Conservation (phyloP, 2,797 vertebrate species). For the Leuciscus waleckii region DNA sequence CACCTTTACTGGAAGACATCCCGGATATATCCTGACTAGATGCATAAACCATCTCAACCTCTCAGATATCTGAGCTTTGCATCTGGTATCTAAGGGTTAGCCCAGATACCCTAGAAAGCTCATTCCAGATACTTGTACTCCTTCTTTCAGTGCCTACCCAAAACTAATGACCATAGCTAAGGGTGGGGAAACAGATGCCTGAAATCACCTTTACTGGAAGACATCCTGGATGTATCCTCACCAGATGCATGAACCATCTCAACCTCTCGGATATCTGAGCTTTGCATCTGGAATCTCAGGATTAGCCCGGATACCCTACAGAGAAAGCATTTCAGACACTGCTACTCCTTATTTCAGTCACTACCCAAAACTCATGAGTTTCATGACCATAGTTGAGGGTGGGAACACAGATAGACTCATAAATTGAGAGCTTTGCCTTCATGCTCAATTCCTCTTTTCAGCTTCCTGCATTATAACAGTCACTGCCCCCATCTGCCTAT, state of each 20-base stretch:
- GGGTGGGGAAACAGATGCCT: not conserved
- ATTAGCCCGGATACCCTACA: not conserved
- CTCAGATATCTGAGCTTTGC: not conserved
- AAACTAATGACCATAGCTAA: not conserved
- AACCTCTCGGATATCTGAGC: not conserved
- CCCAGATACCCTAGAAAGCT: not conserved
- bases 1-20: not conserved
- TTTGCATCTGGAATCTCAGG: not conserved
- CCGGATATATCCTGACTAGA: not conserved
- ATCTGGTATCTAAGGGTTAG: not conserved
- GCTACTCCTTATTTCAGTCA: not conserved
- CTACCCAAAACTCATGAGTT: not conserved
- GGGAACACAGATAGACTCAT: not conserved
- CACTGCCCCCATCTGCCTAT: not conserved
- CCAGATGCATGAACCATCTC: not conserved
- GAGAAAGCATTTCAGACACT: not conserved
- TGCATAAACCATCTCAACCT: not conserved
- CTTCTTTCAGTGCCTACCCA: not conserved
- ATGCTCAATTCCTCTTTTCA: not conserved
- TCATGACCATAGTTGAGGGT: not conserved
- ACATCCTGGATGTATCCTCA: not conserved
- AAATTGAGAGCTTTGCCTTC: not conserved
- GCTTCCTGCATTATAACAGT: not conserved
- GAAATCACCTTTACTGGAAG: not conserved
- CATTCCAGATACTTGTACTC: not conserved